Base-by-base conservation (phyloP, 2,797 vertebrate genomes). In the Melanotaenia pygmaea region DNA sequence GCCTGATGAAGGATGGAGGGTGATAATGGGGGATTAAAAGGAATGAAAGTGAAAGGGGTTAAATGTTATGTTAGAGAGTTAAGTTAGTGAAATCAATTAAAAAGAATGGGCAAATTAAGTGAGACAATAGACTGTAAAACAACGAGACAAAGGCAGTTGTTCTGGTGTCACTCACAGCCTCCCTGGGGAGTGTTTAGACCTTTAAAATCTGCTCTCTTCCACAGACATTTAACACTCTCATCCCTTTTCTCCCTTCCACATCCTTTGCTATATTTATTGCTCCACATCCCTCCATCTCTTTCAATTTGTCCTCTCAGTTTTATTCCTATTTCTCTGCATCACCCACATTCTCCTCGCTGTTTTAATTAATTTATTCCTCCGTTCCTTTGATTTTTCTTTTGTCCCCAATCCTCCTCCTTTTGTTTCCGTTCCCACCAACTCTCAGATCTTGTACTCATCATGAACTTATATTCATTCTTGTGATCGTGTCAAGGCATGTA, bases 161-260 rank as follows among this genome's bases (percentile, higher is more conserved):
- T 77, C 72, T 70, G 24, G 76, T 83, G 84, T 88, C 87, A 83
- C 84, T 89, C 84, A 76, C 26, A 43, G 45, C 59, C 56, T 86
- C 84, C 91, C 87, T 85, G 54, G 1, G 89, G 90, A 89, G 59
- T 0, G 20, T 70, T 89, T 79, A 88, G 89, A 89, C 88, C 90
- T 91, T 90, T 90, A 87, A 84, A 85, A 77, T 78, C 81, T 80
- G 74, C 70, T 85, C 79, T 70, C 75, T 64, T 73, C 83, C 50
- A 24, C 76, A 72, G 88, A 84, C 85, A 43, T 10, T 77, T 69
- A 68, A 78, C 74, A 59, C 74, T 81, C 59, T 70, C 76, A 78
- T 61, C 35, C 67, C 28, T 63, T 38, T 54, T 6, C 40, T 50
- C 53, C 38, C 38, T 28, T 57, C 66, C 56, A 13, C 47, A 5